Base-by-base conservation (phyloP, 2,113 vertebrate species). In the Nothocercus julius region DNA sequence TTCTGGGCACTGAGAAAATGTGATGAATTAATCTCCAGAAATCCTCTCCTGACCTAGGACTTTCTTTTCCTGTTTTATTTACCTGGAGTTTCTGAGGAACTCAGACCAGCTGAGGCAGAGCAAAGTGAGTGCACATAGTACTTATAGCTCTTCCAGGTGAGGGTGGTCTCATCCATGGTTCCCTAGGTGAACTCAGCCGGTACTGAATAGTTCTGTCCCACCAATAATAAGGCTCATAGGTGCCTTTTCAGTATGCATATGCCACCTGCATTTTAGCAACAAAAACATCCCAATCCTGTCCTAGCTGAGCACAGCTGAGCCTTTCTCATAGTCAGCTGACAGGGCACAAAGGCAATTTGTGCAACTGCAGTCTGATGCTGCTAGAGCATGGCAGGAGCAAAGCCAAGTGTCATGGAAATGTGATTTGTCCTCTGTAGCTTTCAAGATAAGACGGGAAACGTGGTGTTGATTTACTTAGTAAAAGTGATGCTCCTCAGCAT, bases 381-480 rank as follows among this genome's bases (percentile, higher is more conserved):
- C 75, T 44, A 42, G 49, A 82, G 66, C 5, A 20, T 16, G 45
- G 83, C 76, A 72, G 74, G 61, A 89, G 63, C 68, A 75, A 79
- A 79, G 86, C 87, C 87, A 36, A 93, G 83, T 44, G 61, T 83
- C 56, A 53, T 75, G 47, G 64, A 86, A 45, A 87, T 7, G 5
- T 61, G 45, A 80, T 93, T 91, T 94, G 85, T 96, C 81, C 77
- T 95, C 78, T 54, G 25, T 27, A 44, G 89, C 80, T 87, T 94
- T 85, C 80, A 81, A 69, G 93, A 80, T 70, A 96, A 95, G 95
- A 88, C 77, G 45, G 59, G 66, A 83, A 94, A 85, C 21, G 9
- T 91, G 91, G 58, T 36, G 89, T 59, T 95, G 86, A 95, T 96
- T 94, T 91, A 49, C 66, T 40, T 5, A 40, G 73, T 74, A 84